Base-by-base conservation (phyloP, 2,113 vertebrate species). In the Tyto alba region DNA sequence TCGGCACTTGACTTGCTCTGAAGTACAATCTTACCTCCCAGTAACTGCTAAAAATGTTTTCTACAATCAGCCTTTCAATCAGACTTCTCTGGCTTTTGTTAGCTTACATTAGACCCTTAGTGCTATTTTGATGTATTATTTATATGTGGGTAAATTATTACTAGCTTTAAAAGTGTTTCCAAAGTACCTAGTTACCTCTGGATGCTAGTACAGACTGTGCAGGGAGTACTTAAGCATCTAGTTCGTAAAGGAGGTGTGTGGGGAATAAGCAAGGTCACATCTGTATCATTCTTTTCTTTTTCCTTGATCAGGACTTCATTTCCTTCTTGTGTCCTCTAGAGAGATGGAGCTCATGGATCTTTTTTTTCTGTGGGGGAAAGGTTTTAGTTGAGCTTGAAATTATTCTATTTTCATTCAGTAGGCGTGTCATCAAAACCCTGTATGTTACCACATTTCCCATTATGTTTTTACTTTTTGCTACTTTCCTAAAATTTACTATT, bases 91-190 rank as follows among this genome's bases (percentile, higher is more conserved):
- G 89, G 95, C 74, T 93, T 96, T 93, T 79, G 45, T 60, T 76
- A 76, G 62, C 71, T 82, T 62, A 7, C 62, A 5, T 80, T 82
- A 86, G 94, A 85, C 74, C 87, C 87, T 88, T 73, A n/a, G 74
- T 74, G 52, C 81, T 95, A 41, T 94, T 93, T 88, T 50, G 55
- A 79, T 81, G 91, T 94, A 48, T 95, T 91, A 64, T 97, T 95
- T 96, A 87, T 97, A 19, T 32, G 96, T 96, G 96, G 79, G 76
- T 96, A 81, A 97, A 97, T 97, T 97, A 96, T 97, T 97, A 94
- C 93, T 98, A 98, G 98, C 97, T 98, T 98, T 98, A 97, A 98
- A 97, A 97, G 96, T 96, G 95, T 98, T 98, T 98, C 98, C 98
- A 98, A 98, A 98, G 98, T 94, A 95, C 94, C 90, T 96, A 59